These are phyloP conservation scores for Catotricha subobsoleta DNA, from an alignment of 2,888 invertebrate species.

Conservation along the genomic window DNA sequence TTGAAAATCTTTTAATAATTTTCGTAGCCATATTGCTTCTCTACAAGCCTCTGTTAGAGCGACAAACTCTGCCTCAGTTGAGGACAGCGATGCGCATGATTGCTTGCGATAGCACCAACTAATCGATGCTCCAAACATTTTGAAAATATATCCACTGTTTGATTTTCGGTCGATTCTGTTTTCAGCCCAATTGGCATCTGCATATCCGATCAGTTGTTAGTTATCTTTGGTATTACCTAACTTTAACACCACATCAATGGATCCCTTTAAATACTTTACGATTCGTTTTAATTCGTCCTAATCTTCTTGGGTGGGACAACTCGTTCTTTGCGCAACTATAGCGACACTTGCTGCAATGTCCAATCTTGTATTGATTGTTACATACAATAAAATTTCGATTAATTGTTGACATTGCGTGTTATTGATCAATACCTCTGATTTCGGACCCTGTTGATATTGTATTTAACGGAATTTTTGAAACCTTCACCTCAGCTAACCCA, in stretches of 20 bases:
- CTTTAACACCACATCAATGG: slow-evolving; percentile 6
- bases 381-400: slow-evolving; percentile 12
- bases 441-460: slow-evolving; percentile 6
- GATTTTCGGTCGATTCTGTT: slow-evolving; percentile 16
- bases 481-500: slow-evolving; percentile 6
- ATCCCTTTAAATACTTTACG: slow-evolving; percentile 6
- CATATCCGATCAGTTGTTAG: slow-evolving; percentile 12
- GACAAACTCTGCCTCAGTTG: slow-evolving; percentile 14
- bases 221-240: background rate
- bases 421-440: slow-evolving; percentile 5
- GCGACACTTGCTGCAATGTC: slow-evolving; percentile 15
- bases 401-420: slow-evolving; percentile 9
- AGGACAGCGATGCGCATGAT: slow-evolving; percentile 14
- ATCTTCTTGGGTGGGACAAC: slow-evolving; percentile 14
- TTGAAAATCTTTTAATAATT: slow-evolving; percentile 7
- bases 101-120: slow-evolving; percentile 18
- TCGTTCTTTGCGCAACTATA: slow-evolving; percentile 16
- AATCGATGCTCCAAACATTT: slow-evolving; percentile 12
- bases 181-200: slow-evolving; percentile 20
- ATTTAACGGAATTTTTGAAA: background rate
- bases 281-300: slow-evolving; percentile 17
- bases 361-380: slow-evolving; percentile 14
- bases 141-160: slow-evolving; percentile 17
- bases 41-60: slow-evolving; percentile 12
- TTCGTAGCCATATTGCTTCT: slow-evolving; percentile 11